These are phyloP conservation scores for Nerophis ophidion DNA, from an alignment of 2,113 vertebrate species.

Conservation along the genomic window DNA sequence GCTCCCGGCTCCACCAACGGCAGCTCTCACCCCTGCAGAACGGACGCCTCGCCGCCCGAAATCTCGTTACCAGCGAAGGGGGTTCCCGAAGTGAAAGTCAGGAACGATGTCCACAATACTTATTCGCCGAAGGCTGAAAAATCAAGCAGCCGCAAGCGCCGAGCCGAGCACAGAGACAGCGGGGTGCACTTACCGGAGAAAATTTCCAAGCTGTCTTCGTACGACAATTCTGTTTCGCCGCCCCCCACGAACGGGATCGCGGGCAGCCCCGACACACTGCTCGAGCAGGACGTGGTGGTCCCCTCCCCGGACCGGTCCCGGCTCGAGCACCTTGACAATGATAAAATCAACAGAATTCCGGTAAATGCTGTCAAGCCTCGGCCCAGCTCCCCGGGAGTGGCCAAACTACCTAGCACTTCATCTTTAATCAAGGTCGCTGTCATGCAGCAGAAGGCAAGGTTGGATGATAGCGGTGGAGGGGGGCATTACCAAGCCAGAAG, in stretches of 20 bases:
- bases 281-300: slow-evolving; percentile 72
- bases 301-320: slow-evolving; percentile 71
- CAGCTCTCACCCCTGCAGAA: slow-evolving; percentile 82
- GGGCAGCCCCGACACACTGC: slow-evolving; percentile 80
- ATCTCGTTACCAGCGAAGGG: slow-evolving; percentile 70
- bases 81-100: slow-evolving; percentile 80
- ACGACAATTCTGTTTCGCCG: slow-evolving; percentile 76
- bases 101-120: slow-evolving; percentile 88
- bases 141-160: slow-evolving; percentile 79
- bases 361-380: slow-evolving; percentile 93
- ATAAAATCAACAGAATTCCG: slow-evolving; percentile 88
- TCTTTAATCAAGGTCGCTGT: slow-evolving; percentile 82
- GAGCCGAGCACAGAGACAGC: slow-evolving; percentile 81
- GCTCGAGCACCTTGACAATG: slow-evolving; percentile 81
- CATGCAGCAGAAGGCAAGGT: slow-evolving; percentile 83
- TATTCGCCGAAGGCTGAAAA: slow-evolving; percentile 86
- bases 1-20: slow-evolving; percentile 82
- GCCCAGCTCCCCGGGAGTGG: slow-evolving; percentile 87
- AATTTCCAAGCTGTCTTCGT: slow-evolving; percentile 76
- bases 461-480: slow-evolving; percentile 69
- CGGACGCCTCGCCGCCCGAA: slow-evolving; percentile 71
- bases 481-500: slow-evolving; percentile 78
- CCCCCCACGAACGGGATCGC: slow-evolving; percentile 86
- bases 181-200: slow-evolving; percentile 81
- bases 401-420: slow-evolving; percentile 85